A percentile compares a stretch with the other conserved stretches of the same genome.
Conservation (phyloP, 2,113 vertebrate genomes). For the Porphyrio hochstetteri region DNA sequence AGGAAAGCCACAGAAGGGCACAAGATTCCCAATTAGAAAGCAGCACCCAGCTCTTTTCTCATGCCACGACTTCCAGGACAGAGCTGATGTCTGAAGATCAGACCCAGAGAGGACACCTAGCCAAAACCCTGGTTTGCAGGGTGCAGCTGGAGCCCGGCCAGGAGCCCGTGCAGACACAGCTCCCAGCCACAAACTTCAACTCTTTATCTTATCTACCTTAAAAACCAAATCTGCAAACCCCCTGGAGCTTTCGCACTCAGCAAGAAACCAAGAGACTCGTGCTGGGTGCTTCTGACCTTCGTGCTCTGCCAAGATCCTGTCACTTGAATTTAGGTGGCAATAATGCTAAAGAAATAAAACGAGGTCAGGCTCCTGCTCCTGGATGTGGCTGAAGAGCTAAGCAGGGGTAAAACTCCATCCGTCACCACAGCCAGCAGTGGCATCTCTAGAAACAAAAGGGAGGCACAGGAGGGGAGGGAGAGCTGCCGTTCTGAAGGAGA, state of each 20-base stretch:
- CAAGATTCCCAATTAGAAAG: background rate
- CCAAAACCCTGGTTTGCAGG: rapidly evolving
- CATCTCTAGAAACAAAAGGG: background rate
- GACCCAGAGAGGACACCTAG: background rate
- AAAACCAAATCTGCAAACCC: background rate
- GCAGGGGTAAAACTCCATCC: constrained; percentile 17
- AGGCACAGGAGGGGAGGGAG: background rate
- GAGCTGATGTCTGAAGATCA: background rate
- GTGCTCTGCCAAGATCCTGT: background rate
- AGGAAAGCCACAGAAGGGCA: background rate
- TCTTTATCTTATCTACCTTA: background rate
- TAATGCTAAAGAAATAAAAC: background rate
- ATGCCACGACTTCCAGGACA: background rate
- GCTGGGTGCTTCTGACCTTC: background rate
- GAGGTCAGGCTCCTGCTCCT: background rate
- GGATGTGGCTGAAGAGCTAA: background rate
- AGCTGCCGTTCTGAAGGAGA: background rate
- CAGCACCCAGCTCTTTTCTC: background rate
- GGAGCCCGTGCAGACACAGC: background rate
- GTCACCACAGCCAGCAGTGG: background rate
- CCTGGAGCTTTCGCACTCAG: background rate
- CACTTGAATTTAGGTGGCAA: constrained; percentile 18
- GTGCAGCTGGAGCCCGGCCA: background rate
- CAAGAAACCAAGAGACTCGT: background rate
- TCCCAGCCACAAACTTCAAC: background rate